Base-by-base conservation (phyloP, 35 echinoderm and acorn worm species). In the Holothuria glaberrima region DNA sequence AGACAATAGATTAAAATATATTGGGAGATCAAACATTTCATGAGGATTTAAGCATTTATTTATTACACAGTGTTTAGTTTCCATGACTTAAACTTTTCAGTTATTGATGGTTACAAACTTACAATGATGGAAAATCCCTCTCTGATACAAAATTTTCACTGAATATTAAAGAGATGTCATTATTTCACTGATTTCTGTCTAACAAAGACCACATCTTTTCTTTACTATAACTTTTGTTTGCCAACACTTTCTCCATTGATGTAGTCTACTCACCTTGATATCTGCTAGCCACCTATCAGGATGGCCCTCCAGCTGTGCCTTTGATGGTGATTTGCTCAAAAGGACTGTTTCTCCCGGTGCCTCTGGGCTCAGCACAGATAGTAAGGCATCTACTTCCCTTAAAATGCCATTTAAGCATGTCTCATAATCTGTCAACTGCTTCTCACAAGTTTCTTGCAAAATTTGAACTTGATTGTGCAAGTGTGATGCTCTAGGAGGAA, bases 281-380 rank as follows among this genome's bases (percentile, higher is more conserved):
- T 84, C 80, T 24, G 80, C 52, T 13, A 84, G 52, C 80, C 80
- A 84, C 46, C 80, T 62, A 38, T 84, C 80, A 19, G 80, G 80
- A 20, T 82, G 79, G 26, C 79, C 79, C 24, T 82, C 79, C 50
- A 58, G 24, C 16, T 82, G 48, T 5, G 46, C 20, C 48, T 82
- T 82, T 12, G 79, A 58, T 10, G 79, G 79, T 57, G 79, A 82
- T 9, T 82, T 82, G 57, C 57, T 56, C 48, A 56, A 58, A 12
- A 82, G 29, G 25, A 82, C n/a, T n/a, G 44, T 82, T 57, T 60
- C 79, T 48, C 58, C 79, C 3, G 79, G 21, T 12, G 46, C n/a
- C 79, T 82, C 79, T 58, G 7, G 48, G 48, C 79, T 29, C 20
- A 82, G 5, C 48, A 82, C 48, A 30, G 46, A 35, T 21, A 82